Base-by-base conservation (phyloP, 2,888 invertebrate genomes). In the Cerceris rybyensis region DNA sequence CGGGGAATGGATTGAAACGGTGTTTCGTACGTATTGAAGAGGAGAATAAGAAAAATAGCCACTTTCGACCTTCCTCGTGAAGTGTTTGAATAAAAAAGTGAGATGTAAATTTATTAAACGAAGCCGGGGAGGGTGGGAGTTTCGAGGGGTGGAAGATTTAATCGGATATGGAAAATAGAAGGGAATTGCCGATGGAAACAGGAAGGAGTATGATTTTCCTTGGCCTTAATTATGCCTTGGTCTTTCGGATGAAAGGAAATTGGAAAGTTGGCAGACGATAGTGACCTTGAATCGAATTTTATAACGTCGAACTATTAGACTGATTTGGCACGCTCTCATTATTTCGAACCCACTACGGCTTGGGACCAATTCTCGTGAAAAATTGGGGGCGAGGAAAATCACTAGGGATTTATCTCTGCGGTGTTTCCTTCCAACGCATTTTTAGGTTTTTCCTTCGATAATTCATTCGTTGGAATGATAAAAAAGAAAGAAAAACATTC, bases 151-250 rank as follows among this genome's bases (percentile, higher is more conserved):
- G 2, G 28, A 28, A 2, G 28, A 28, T 28, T 28, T 28, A 28
- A 28, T 46, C 46, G 46, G 46, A 13, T 11, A 11, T 46, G 8
- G 9, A 46, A 46, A 46, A 11, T 11, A 46, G 46, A 46, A 5
- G 16, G 7, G 54, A 7, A n/a, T 14, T 7, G 54, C 2, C 2
- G 54, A 7, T 5, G n/a, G n/a, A 8, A 16, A n/a, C 16, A 1
- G 54, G 52, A 16, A 46, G 63, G 58, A 57, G 49, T 57, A 63
- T 64, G 39, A 39, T 63, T 64, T 49, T 55, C 59, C 67, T 66
- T 75, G 80, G 52, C 75, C 71, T 80, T 68, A 75, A 80, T 80
- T 71, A 57, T 58, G 65, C 28, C 60, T 72, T 50, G 17, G 49
- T 65, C 55, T 65, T 9, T 49, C 52, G 16, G 39, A n/a, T 49